Conservation (phyloP, 2,888 invertebrate genomes). For the Xanthia togata region DNA sequence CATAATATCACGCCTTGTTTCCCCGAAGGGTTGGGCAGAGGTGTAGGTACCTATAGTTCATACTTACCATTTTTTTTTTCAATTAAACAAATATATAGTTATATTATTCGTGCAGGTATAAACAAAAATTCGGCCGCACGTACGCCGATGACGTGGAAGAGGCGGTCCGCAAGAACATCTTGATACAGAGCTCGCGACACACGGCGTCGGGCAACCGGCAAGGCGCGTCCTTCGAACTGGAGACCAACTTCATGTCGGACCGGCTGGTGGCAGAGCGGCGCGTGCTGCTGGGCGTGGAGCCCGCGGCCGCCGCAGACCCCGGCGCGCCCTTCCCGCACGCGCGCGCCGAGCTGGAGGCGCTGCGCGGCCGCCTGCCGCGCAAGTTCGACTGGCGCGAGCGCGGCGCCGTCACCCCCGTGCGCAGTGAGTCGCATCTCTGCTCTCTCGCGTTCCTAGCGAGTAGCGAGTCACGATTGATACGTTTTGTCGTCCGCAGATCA, state of each 20-base stretch:
- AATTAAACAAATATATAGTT: no score
- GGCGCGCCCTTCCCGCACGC: conserved; percentile 75
- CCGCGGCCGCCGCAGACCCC: conserved; percentile 15
- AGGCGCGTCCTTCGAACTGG: conserved; percentile 78
- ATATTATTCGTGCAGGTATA: conserved; percentile 71
- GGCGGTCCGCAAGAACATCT: conserved; percentile 80
- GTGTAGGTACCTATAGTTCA: no score
- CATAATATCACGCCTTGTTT: no score
- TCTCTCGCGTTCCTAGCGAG: not conserved
- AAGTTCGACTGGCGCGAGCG: conserved; percentile 83
- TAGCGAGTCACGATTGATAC: not conserved
- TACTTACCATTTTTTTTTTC: not conserved
- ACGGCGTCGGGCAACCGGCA: conserved; percentile 80
- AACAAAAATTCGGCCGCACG: conserved; percentile 70
- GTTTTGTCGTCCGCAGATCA: conserved; percentile 74
- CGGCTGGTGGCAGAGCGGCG: conserved; percentile 56
- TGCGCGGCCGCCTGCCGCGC: conserved; percentile 74
- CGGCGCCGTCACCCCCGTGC: conserved; percentile 83
- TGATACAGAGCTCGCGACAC: conserved; percentile 79
- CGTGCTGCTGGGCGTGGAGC: conserved; percentile 35
- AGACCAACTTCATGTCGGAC: conserved; percentile 56
- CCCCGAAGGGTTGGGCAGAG: no score
- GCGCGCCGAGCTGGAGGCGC: conserved; percentile 65
- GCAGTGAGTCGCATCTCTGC: conserved; percentile 72
- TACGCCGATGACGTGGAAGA: conserved; percentile 80